These are phyloP conservation scores for Oncopeltus fasciatus DNA, from an alignment of 1,140 invertebrate species.

Conservation along the genomic window DNA sequence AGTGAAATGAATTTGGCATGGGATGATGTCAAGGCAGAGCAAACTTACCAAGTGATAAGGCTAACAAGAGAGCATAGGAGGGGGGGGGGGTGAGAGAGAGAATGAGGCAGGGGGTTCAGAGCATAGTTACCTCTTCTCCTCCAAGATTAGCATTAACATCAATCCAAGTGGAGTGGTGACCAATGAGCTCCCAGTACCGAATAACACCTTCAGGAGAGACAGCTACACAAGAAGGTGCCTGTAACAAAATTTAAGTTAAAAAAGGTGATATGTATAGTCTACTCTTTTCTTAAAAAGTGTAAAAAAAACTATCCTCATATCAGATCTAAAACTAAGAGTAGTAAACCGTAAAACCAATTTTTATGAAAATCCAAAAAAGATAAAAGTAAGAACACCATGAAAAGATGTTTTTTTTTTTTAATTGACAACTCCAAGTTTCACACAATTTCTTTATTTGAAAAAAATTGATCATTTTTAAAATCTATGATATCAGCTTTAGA, in stretches of 20 bases:
- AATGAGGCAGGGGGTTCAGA: too few relatives aligned
- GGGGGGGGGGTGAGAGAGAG: too few relatives aligned
- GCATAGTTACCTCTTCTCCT: conserved; percentile 24
- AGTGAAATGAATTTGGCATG: neutral
- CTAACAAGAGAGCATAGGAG: too few relatives aligned
- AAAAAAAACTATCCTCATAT: neutral
- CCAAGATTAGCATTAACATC: conserved; percentile 73
- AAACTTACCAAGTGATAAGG: too few relatives aligned
- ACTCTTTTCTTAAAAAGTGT: neutral
- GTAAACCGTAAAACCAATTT: neutral
- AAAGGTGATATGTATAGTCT: neutral
- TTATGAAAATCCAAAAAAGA: too few relatives aligned
- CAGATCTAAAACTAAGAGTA: neutral
- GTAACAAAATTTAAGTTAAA: neutral
- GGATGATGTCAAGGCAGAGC: too few relatives aligned
- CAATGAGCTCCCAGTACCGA: conserved; percentile 79
- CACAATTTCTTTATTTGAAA: too few relatives aligned
- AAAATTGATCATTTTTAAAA: too few relatives aligned
- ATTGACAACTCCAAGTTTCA: too few relatives aligned
- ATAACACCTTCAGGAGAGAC: conserved; percentile 86
- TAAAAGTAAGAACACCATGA: too few relatives aligned
- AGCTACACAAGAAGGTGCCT: conserved; percentile 64
- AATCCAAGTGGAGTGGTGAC: conserved; percentile 70
- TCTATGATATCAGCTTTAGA: too few relatives aligned
- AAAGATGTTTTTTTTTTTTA: too few relatives aligned